These are phyloP conservation scores for Drosophila orosa DNA, from an alignment of 1,140 invertebrate genomes.

Conservation along the genomic window DNA sequence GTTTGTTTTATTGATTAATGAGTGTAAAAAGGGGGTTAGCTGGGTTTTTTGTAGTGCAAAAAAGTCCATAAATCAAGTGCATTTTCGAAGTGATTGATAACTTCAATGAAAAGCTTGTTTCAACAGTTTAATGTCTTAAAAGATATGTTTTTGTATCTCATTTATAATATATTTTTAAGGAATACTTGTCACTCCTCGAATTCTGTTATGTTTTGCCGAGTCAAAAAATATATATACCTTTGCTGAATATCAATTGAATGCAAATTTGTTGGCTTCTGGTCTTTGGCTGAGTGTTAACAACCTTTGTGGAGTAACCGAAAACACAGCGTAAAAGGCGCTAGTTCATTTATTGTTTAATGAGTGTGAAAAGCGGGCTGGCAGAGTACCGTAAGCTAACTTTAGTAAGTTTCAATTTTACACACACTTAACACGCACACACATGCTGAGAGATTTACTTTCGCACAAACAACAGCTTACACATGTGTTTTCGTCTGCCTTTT, in stretches of 20 bases:
- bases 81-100: no score
- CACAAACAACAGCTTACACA: constrained; percentile 19
- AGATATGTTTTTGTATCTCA: no score
- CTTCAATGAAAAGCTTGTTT: no score
- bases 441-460: constrained; percentile 39
- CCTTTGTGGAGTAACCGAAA: constrained; percentile 47
- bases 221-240: not conserved
- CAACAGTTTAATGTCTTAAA: no score
- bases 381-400: constrained; percentile 64
- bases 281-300: constrained; percentile 46
- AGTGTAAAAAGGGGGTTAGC: constrained; percentile 55
- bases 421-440: constrained; percentile 72
- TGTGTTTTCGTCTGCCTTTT: constrained; percentile 27
- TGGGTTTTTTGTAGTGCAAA: constrained; percentile 11
- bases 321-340: constrained; percentile 50
- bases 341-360: constrained; percentile 66
- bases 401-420: constrained; percentile 69
- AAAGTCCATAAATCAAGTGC: not conserved
- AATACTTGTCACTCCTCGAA: no score
- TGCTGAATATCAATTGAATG: constrained; percentile 2
- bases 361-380: constrained; percentile 58
- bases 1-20: constrained; percentile 55
- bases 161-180: no score
- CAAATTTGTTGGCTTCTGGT: not conserved
- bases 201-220: not conserved